Evolutionary conservation across 2,888 invertebrate genomes (phyloP).

Genomic region (Rotaria magnacalcarata): DNA sequence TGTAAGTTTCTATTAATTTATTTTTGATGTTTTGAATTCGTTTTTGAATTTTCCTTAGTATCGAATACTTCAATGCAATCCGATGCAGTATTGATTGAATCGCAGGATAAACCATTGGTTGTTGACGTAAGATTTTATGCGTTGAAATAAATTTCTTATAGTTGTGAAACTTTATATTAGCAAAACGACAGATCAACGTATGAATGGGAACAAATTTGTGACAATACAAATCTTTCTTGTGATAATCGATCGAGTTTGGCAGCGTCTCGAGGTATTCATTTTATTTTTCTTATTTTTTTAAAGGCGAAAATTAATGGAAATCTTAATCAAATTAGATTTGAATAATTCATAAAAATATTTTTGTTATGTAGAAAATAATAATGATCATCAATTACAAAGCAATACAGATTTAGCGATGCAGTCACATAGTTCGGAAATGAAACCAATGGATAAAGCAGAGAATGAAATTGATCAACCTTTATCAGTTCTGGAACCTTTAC

Average conservation of each 20-base stretch:
- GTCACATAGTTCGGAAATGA: constrained; percentile 54
- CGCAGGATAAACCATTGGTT: not conserved
- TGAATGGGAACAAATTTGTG: not conserved
- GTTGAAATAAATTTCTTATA: not conserved
- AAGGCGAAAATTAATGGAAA: too few species aligned
- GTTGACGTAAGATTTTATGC: not conserved
- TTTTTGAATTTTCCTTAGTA: not conserved
- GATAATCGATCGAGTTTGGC: not conserved
- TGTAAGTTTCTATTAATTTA: not conserved
- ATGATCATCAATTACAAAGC: not conserved
- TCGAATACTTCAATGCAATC: too few species aligned
- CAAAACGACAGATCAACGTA: too few species aligned
- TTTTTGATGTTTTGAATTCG: too few species aligned
- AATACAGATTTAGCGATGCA: constrained; percentile 68
- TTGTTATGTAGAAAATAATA: not conserved
- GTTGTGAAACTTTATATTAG: not conserved
- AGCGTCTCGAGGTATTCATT: not conserved
- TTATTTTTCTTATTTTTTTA: not conserved
- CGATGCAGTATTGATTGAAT: too few species aligned
- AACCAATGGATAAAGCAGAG: not conserved
- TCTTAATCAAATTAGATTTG: not conserved
- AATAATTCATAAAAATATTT: not conserved
- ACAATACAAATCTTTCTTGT: not conserved
- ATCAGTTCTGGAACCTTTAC: not conserved
- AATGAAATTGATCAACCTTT: constrained; percentile 53